These are phyloP conservation scores for Drosophila birchii DNA, from an alignment of 2,888 invertebrate species.

Conservation along the genomic window DNA sequence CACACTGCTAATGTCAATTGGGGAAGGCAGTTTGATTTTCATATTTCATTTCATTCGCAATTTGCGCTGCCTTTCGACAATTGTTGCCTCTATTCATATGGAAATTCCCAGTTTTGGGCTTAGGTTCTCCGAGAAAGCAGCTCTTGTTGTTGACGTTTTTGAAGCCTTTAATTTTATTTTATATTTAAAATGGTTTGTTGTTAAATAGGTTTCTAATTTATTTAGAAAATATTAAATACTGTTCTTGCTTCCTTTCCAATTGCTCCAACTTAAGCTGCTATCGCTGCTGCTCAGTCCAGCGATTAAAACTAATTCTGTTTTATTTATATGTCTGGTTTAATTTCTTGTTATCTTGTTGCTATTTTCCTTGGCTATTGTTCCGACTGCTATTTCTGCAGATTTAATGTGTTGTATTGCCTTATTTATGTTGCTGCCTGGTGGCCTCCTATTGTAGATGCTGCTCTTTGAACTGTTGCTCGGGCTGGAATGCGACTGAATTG, in stretches of 20 bases:
- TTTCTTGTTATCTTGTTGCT: not conserved
- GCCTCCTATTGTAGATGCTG: conserved; percentile 10
- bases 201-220: no score
- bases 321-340: conserved; percentile 22
- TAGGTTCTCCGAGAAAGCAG: conserved; percentile 6
- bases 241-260: not conserved
- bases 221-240: not conserved
- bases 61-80: conserved; percentile 59
- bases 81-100: conserved; percentile 74
- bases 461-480: conserved; percentile 16
- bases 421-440: conserved; percentile 18
- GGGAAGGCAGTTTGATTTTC: conserved; percentile 68
- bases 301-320: not conserved
- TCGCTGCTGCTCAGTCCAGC: not conserved
- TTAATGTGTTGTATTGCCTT: conserved; percentile 5
- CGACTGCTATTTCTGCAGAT: not conserved
- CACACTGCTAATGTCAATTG: conserved; percentile 48
- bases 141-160: not conserved
- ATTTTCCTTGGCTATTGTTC: conserved; percentile 1
- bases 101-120: conserved; percentile 48
- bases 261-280: not conserved
- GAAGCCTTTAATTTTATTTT: not conserved
- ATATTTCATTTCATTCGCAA: conserved; percentile 58
- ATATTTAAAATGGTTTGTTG: not conserved
- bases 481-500: conserved; percentile 5